Base-by-base conservation (phyloP, 2,797 vertebrate genomes). In the Takifugu rubripes region DNA sequence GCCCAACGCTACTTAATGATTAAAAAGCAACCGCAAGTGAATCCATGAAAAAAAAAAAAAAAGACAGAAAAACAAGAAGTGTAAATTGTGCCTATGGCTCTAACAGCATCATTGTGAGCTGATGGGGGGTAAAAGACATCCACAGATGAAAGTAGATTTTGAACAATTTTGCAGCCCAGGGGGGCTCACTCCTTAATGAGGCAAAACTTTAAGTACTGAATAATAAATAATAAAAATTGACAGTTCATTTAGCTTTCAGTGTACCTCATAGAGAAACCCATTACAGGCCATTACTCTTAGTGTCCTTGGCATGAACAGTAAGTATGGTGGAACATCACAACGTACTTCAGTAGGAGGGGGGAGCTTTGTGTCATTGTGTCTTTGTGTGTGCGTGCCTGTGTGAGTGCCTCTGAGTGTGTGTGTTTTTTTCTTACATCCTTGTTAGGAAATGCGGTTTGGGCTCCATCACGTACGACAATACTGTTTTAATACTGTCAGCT, bases 151-250 rank as follows among this genome's bases (percentile, higher is more conserved):
- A 96, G 94, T 93, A 94, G 94, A 96, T 96, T 95, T 95, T 94
- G 92, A 94, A 94, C 93, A 94, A 90, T 94, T 93, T 92, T 92
- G 88, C 90, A 88, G 93, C 95, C 93, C 91, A 91, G 93, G 96
- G 96, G 48, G 95, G 94, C 87, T 72, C 64, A 78, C 89, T 94
- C 92, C 94, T 94, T 96, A 98, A 98, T 98, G 96, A 98, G 95
- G 94, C 96, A 94, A 96, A 98, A 96, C 97, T 98, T 99, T 99
- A 99, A 99, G 94, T 99, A 99, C 94, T 98, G 96, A 93, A 96
- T 98, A 98, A 99, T 98, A 98, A 97, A 98, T 93, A 94, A 94
- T 93, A 95, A 95, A 95, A 99, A 96, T 94, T 96, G 96, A 98
- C 96, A 98, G 94, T 95, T 94, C 95, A 97, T 98, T 97, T 96